phyloP scores from a whole-genome alignment of 1,140 invertebrate species.

The Drosophila tropicalis region DNA sequence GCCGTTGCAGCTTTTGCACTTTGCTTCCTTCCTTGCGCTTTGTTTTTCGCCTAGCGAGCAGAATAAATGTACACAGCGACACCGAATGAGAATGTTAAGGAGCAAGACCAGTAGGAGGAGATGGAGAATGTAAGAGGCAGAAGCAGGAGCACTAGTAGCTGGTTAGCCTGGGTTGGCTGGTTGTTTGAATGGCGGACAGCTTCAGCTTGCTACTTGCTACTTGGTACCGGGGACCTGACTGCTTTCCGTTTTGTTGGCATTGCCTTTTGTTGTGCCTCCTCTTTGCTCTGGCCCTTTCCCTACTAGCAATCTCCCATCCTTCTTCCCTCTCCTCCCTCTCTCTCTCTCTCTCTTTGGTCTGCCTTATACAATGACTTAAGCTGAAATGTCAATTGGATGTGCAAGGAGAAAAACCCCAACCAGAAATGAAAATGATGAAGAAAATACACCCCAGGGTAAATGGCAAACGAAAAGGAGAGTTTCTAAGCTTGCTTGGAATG shows the following conservation, averaged over 20 bases:
- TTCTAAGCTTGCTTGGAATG: slow-evolving; percentile 26
- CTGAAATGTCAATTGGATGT: slow-evolving; percentile 81
- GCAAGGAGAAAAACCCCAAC: slow-evolving; percentile 35
- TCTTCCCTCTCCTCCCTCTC: background rate
- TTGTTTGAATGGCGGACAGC: slow-evolving; percentile 68
- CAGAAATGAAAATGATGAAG: slow-evolving; percentile 73
- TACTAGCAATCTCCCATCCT: background rate
- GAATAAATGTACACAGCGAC: slow-evolving; percentile 52
- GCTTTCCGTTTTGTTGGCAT: slow-evolving; percentile 57
- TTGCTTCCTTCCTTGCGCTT: slow-evolving; percentile 76
- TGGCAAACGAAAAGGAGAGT: slow-evolving; percentile 53
- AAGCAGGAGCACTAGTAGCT: background rate
- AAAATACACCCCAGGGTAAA: slow-evolving; percentile 74
- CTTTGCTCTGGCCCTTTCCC: background rate
- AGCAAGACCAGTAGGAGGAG: slow-evolving; percentile 6
- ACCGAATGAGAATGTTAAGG: slow-evolving; percentile 10
- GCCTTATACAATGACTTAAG: slow-evolving; percentile 77
- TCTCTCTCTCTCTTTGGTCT: slow-evolving; percentile 22
- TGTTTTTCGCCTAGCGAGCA: slow-evolving; percentile 68
- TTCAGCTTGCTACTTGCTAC: slow-evolving; percentile 59
- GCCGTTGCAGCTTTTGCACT: slow-evolving; percentile 77
- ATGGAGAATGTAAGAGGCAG: background rate
- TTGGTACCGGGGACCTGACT: slow-evolving; percentile 40
- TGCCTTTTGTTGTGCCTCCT: slow-evolving; percentile 45
- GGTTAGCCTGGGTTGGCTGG: slow-evolving; percentile 41